phyloP scores from a whole-genome alignment of 1,140 invertebrate species.

The Lucilia sericata region DNA sequence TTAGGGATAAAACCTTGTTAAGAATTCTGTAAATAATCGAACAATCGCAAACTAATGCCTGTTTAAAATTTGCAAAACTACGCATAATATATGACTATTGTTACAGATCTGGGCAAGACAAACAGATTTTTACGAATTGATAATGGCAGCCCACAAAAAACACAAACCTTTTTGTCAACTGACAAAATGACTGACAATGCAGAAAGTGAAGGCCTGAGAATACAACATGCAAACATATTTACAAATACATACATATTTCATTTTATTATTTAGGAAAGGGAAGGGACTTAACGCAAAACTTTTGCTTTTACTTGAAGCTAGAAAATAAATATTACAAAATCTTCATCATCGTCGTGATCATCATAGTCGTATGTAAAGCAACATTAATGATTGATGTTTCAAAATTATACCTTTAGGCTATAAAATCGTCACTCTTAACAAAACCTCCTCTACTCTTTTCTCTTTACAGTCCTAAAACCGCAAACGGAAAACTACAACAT shows the following conservation, averaged over 20 bases:
- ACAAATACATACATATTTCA: no score
- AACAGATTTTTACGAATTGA: constrained; percentile 33
- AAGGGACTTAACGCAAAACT: background rate
- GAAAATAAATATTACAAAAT: background rate
- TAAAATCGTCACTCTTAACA: constrained; percentile 34
- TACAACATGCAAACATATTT: background rate
- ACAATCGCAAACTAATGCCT: background rate
- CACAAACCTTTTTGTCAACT: constrained; percentile 37
- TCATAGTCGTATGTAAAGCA: background rate
- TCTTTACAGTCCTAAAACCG: no score
- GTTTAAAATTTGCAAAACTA: background rate
- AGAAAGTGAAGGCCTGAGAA: background rate
- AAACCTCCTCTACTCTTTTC: background rate
- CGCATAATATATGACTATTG: constrained; percentile 37
- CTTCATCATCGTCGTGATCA: background rate
- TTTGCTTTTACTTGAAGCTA: background rate
- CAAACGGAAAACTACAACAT: no score
- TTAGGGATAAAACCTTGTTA: background rate
- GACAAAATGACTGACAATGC: constrained; percentile 25
- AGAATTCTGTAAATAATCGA: background rate
- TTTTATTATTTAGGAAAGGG: background rate
- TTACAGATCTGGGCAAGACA: background rate
- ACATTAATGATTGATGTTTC: constrained; percentile 35
- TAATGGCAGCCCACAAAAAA: constrained; percentile 4
- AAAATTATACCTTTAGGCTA: constrained; percentile 36